phyloP scores from a whole-genome alignment of 2,113 vertebrate species.

The Trinectes maculatus region DNA sequence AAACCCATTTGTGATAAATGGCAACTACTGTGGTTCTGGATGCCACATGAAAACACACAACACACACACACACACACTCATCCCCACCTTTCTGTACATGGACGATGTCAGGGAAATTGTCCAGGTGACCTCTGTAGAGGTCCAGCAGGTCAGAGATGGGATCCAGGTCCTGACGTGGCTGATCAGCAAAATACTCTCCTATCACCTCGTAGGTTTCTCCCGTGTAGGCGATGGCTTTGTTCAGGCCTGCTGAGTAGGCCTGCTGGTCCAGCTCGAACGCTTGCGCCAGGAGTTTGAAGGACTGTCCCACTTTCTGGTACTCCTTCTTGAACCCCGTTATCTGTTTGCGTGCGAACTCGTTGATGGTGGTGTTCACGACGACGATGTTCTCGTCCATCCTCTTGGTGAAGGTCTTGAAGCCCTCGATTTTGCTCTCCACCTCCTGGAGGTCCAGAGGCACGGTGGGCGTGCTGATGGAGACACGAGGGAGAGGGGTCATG shows the following conservation, averaged over 20 bases:
- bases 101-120: slow-evolving; percentile 98
- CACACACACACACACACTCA: slow-evolving; percentile 18
- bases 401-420: slow-evolving; percentile 94
- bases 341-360: slow-evolving; percentile 95
- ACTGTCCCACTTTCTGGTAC: slow-evolving; percentile 96
- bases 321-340: slow-evolving; percentile 95
- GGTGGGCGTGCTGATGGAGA: slow-evolving; percentile 85
- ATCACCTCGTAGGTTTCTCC: slow-evolving; percentile 92
- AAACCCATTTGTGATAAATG: too few relatives aligned
- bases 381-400: slow-evolving; percentile 95
- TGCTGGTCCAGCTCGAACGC: slow-evolving; percentile 97
- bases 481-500: slow-evolving; percentile 32
- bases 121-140: slow-evolving; percentile 95
- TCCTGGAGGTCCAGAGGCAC: slow-evolving; percentile 92
- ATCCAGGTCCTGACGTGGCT: slow-evolving; percentile 95
- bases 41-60: not conserved
- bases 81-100: slow-evolving; percentile 98
- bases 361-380: slow-evolving; percentile 90
- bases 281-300: slow-evolving; percentile 90
- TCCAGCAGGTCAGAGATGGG: slow-evolving; percentile 94
- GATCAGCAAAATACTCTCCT: slow-evolving; percentile 95
- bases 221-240: slow-evolving; percentile 92
- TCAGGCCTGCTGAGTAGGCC: slow-evolving; percentile 87
- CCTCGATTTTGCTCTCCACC: slow-evolving; percentile 93
- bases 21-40: too few relatives aligned